Evolutionary conservation across 2,888 invertebrate species (phyloP), one percentile per base, ranked within the genome.

Genomic region (Peribatodes rhomboidaria): DNA sequence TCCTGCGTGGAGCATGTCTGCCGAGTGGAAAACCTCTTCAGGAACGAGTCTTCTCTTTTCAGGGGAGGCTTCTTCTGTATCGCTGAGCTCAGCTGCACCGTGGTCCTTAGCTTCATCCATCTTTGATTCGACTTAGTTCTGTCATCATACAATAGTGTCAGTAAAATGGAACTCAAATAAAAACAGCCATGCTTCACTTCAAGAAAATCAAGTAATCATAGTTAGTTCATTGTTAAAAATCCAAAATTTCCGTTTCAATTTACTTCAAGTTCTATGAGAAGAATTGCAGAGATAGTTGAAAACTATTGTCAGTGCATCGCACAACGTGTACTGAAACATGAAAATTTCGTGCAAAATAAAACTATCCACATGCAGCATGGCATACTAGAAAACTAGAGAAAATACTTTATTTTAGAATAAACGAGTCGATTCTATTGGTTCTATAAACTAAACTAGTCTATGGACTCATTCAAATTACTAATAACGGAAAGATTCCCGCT

Each of bases 71-170:
- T 98, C 94, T 97, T 97, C 92, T 97, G 97, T 69, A 96, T 95
- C 58, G 98, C 98, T 68, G 97, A 97, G 75, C 98, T 97, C 81
- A 98, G 94, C 91, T 98, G 98, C 78, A 98, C 98, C 53, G 98
- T 98, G 60, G 98, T 98, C 75, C 98, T 95, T 72, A 99, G 94
- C 91, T 99, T 98, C 96, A 98, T 97, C 98, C 99, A 99, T 93
- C 98, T 95, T 87, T 98, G 97, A 91, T 98, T 98, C 85, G 98
- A 97, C 89, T 97, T 97, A 85, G 97, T 97, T 95, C 98, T 98
- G 95, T 65, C 92, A 78, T 79, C 70, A 74, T 72, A 75, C 71
- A 73, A 62, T 64, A 35, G 67, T 55, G 65, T 76, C 49, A 79
- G 62, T 69, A 68, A 70, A 73, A 47, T 66, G 80, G 49, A 74